Conservation (phyloP, 2,113 vertebrate genomes). For the Paracanthobrama guichenoti region DNA sequence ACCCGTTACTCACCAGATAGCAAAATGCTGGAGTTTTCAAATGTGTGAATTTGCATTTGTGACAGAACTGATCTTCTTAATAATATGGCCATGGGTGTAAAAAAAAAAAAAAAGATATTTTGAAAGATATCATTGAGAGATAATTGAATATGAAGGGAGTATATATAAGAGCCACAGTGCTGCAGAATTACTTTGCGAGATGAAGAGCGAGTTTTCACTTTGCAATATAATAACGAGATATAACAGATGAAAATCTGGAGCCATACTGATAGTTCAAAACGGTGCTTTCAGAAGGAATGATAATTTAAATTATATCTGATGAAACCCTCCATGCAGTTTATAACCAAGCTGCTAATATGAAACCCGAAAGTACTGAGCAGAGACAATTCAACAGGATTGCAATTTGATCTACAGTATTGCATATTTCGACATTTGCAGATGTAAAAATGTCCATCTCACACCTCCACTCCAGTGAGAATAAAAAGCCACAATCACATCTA, state of each 20-base stretch:
- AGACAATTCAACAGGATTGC: background rate
- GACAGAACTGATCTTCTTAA: constrained; percentile 12
- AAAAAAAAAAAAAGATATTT: background rate
- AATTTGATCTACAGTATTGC: background rate
- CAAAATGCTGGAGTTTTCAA: background rate
- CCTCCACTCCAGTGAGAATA: constrained; percentile 17
- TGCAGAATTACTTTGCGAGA: background rate
- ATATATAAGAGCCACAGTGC: constrained; percentile 21
- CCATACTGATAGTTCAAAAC: constrained; percentile 10
- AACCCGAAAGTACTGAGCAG: constrained; percentile 1
- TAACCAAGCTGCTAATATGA: constrained; percentile 9
- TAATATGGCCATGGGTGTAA: background rate
- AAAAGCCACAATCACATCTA: constrained; percentile 4
- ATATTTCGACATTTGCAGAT: constrained; percentile 11
- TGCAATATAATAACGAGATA: constrained; percentile 21
- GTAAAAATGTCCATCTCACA: background rate
- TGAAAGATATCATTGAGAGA: background rate
- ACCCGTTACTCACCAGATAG: constrained; percentile 29
- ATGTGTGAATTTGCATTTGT: constrained; percentile 10
- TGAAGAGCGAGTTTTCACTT: constrained; percentile 17
- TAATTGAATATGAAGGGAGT: background rate
- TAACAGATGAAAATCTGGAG: constrained; percentile 14
- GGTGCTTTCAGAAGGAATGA: constrained; percentile 2
- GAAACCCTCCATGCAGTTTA: constrained; percentile 6
- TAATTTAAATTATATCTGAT: constrained; percentile 30